A percentile compares a stretch with the other conserved stretches of the same genome.
Conservation (phyloP, 2,113 vertebrate species). For the Plecturocebus donacophilus region DNA sequence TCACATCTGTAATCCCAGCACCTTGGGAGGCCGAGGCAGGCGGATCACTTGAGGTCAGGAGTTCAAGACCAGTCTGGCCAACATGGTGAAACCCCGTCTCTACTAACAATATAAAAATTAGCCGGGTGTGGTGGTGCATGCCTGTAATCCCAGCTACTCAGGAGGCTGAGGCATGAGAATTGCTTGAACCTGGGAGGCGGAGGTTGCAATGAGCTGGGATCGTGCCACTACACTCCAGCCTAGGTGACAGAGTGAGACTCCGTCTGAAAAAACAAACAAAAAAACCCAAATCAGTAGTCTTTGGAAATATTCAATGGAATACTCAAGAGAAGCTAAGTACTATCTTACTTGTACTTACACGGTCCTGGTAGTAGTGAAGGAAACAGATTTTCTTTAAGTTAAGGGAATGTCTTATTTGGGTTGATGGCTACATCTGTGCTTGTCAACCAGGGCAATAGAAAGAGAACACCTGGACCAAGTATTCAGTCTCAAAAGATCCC, state of each 20-base stretch:
- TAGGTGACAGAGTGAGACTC: background rate
- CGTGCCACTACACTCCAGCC: background rate
- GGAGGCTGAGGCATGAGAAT: background rate
- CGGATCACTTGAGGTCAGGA: background rate
- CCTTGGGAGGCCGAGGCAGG: background rate
- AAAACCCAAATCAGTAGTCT: background rate
- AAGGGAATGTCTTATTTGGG: background rate
- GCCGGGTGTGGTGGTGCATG: background rate
- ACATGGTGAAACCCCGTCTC: background rate
- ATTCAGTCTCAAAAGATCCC: background rate
- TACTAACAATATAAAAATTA: background rate
- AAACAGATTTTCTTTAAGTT: conserved; percentile 1
- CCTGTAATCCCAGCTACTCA: background rate
- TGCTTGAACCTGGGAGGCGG: background rate
- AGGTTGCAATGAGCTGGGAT: background rate
- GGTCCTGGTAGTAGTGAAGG: background rate
- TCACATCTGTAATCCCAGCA: background rate
- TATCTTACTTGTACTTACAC: background rate
- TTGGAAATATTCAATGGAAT: background rate
- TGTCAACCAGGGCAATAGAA: background rate
- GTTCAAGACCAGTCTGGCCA: background rate
- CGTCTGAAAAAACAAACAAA: background rate
- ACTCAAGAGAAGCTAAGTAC: background rate
- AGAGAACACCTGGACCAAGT: background rate
- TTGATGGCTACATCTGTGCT: background rate